phyloP scores from a whole-genome alignment of 2,888 invertebrate species.

The Melolontha melolontha region DNA sequence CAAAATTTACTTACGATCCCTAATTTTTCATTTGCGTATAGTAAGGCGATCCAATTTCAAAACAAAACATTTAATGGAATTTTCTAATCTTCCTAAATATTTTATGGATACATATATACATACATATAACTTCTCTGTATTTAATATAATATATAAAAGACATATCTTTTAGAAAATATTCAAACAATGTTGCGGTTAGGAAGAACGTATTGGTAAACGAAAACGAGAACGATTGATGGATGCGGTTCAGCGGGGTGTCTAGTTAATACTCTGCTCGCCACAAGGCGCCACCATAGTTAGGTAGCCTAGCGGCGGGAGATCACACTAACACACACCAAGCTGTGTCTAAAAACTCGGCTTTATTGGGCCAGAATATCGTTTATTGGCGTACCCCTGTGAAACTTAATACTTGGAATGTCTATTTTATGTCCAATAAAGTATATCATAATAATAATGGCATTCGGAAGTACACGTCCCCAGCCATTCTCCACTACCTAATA shows the following conservation, averaged over 20 bases:
- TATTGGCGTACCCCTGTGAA: slow-evolving; percentile 44
- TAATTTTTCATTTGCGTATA: no score
- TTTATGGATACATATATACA: not conserved
- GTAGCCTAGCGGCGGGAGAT: slow-evolving; percentile 60
- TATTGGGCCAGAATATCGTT: slow-evolving; percentile 47
- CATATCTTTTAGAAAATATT: not conserved
- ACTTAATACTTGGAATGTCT: slow-evolving; percentile 46
- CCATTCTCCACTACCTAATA: slow-evolving; percentile 31
- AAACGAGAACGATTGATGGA: slow-evolving; percentile 55
- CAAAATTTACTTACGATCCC: no score
- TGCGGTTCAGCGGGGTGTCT: slow-evolving; percentile 55
- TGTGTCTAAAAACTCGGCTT: slow-evolving; percentile 50
- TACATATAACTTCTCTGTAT: no score
- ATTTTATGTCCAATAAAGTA: slow-evolving; percentile 41
- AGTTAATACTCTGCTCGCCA: slow-evolving; percentile 59
- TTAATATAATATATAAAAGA: no score
- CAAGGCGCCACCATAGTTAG: slow-evolving; percentile 61
- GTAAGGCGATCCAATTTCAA: no score
- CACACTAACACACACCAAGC: slow-evolving; percentile 56
- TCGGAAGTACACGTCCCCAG: slow-evolving; percentile 36
- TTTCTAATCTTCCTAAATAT: not conserved
- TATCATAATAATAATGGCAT: slow-evolving; percentile 37
- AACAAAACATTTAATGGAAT: not conserved
- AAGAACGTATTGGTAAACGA: slow-evolving; percentile 30
- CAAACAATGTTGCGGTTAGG: not conserved